These are phyloP conservation scores for Harlomillsia oculata DNA, from an alignment of 1,140 invertebrate species.

Conservation along the genomic window DNA sequence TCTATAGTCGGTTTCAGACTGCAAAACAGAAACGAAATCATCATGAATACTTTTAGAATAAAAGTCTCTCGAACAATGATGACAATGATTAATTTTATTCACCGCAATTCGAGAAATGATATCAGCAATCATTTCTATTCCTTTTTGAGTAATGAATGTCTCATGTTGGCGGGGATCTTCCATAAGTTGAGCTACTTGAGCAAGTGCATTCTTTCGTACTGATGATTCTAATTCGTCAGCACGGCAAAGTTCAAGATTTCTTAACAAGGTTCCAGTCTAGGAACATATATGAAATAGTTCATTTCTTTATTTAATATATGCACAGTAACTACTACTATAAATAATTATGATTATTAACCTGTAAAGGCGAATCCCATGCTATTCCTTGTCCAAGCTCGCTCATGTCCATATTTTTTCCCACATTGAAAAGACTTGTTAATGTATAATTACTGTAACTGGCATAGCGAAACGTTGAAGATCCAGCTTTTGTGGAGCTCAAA, in stretches of 20 bases:
- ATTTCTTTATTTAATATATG: no score
- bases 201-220: neutral
- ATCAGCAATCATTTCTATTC: neutral
- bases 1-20: constrained; percentile 3
- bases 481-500: constrained; percentile 1
- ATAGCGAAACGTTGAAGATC: neutral
- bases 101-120: neutral
- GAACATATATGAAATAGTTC: neutral
- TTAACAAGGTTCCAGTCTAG: neutral
- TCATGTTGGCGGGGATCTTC: constrained; percentile 1
- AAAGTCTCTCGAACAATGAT: neutral
- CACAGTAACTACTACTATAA: no score
- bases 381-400: neutral
- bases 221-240: neutral
- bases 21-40: neutral
- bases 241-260: neutral
- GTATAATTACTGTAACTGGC: constrained; percentile 8
- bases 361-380: neutral
- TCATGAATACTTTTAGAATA: neutral
- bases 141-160: neutral
- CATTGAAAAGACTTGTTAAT: constrained; percentile 3
- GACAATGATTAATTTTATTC: neutral
- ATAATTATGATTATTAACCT: neutral
- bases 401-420: neutral
- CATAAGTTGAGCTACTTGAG: neutral